A percentile compares a stretch with the other conserved stretches of the same genome.
phyloP scores from a whole-genome alignment of 2,888 invertebrate species.

The Drosophila neoperkinsi region DNA sequence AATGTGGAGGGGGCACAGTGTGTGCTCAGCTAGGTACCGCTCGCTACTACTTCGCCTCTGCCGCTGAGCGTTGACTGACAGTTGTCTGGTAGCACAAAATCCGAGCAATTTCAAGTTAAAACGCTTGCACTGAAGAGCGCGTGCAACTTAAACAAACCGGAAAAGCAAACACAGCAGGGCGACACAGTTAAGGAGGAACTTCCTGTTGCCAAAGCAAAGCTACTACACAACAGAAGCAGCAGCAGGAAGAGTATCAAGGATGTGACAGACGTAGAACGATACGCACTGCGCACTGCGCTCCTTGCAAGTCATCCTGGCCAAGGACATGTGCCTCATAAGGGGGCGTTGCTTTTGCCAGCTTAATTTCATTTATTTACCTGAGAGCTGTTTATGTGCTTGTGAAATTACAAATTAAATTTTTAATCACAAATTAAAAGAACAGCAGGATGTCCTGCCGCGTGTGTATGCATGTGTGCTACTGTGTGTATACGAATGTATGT shows the following conservation, averaged over 20 bases:
- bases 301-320: conserved; percentile 29
- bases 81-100: conserved; percentile 55
- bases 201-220: conserved; percentile 64
- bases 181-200: conserved; percentile 80
- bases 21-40: conserved; percentile 8
- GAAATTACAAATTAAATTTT: conserved; percentile 81
- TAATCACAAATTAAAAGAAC: conserved; percentile 65
- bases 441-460: conserved; percentile 40
- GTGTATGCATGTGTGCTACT: background rate
- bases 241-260: conserved; percentile 32
- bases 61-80: conserved; percentile 36
- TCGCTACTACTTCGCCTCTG: background rate
- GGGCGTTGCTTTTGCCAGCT: conserved; percentile 52
- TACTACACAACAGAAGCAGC: conserved; percentile 17
- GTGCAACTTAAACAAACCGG: conserved; percentile 80
- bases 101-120: conserved; percentile 76
- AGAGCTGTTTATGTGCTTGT: conserved; percentile 75
- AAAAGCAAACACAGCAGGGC: conserved; percentile 75
- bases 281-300: conserved; percentile 46
- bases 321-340: conserved; percentile 40
- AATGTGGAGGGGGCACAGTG: conserved; percentile 6
- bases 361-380: conserved; percentile 81
- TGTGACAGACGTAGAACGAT: conserved; percentile 36
- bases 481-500: background rate
- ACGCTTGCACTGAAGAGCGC: conserved; percentile 66